Conservation (phyloP, 1,140 invertebrate genomes). For the Popillia japonica region DNA sequence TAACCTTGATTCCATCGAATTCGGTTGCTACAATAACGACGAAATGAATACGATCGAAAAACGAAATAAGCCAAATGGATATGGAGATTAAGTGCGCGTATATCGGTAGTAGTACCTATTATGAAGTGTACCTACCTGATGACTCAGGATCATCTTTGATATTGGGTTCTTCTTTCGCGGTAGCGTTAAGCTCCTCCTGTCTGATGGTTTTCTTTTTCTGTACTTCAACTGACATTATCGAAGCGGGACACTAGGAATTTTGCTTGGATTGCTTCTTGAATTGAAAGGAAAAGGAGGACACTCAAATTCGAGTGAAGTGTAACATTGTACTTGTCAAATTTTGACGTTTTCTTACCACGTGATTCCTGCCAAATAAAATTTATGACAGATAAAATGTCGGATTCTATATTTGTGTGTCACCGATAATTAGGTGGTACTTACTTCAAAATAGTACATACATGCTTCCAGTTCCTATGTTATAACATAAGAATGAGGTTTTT, state of each 20-base stretch:
- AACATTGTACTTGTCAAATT: slow-evolving; percentile 27
- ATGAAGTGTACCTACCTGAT: not conserved
- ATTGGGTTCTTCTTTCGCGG: not conserved
- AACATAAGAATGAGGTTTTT: too few relatives aligned
- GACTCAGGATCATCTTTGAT: not conserved
- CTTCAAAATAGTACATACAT: too few relatives aligned
- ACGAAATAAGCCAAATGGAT: not conserved
- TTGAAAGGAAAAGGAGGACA: not conserved
- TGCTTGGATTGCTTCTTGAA: not conserved
- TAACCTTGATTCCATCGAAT: slow-evolving; percentile 44
- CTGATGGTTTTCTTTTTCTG: not conserved
- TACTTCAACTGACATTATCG: slow-evolving; percentile 21
- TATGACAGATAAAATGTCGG: too few relatives aligned
- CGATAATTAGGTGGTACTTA: too few relatives aligned
- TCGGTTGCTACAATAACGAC: not conserved
- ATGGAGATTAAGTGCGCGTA: not conserved
- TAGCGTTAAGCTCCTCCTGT: not conserved
- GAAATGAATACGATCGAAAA: not conserved
- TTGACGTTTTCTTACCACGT: not conserved
- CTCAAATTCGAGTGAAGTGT: not conserved
- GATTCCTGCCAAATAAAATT: too few relatives aligned
- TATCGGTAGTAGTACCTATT: not conserved
- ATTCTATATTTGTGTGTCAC: too few relatives aligned
- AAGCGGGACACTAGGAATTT: slow-evolving; percentile 1
- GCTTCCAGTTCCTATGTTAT: too few relatives aligned